These are phyloP conservation scores for Zootermopsis nevadensis DNA, from an alignment of 2,888 invertebrate species.

Conservation along the genomic window DNA sequence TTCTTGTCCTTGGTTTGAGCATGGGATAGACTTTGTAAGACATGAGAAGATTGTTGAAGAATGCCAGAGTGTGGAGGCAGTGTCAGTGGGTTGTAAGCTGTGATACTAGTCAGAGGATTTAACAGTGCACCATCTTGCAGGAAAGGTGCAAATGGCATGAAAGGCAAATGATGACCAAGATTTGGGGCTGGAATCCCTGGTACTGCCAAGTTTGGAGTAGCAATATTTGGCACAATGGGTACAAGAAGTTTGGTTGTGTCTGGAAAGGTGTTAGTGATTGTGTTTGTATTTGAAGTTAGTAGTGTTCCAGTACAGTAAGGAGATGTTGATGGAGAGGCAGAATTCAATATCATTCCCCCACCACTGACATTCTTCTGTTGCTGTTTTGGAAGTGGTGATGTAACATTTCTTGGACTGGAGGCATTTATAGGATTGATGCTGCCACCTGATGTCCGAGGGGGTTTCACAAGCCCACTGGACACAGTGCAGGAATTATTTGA, in stretches of 20 bases:
- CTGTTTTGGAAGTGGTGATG: conserved; percentile 39
- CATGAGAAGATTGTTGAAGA: conserved; percentile 23
- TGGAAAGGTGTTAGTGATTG: conserved; percentile 56
- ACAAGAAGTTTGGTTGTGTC: conserved; percentile 69
- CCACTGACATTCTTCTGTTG: conserved; percentile 36
- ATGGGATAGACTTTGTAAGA: background rate
- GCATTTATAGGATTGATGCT: conserved; percentile 18
- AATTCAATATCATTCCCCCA: conserved; percentile 25
- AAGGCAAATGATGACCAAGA: conserved; percentile 53
- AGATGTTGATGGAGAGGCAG: conserved; percentile 38
- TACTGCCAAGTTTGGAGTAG: conserved; percentile 68
- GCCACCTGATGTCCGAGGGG: conserved; percentile 42
- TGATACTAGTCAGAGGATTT: conserved; percentile 75
- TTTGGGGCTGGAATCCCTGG: conserved; percentile 62
- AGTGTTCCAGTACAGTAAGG: conserved; percentile 42
- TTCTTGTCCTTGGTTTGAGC: conserved; percentile 20
- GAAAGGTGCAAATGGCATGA: conserved; percentile 59
- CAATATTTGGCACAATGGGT: conserved; percentile 68
- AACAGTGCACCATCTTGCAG: conserved; percentile 56
- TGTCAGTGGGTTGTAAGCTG: conserved; percentile 77
- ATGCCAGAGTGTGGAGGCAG: conserved; percentile 60
- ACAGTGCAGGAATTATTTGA: conserved; percentile 11
- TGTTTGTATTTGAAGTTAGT: conserved; percentile 57
- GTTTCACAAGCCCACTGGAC: conserved; percentile 39
- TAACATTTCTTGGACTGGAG: conserved; percentile 36